A percentile compares a stretch with the other conserved stretches of the same genome.
phyloP scores from a whole-genome alignment of 2,797 vertebrate species.

The Pitangus sulphuratus region DNA sequence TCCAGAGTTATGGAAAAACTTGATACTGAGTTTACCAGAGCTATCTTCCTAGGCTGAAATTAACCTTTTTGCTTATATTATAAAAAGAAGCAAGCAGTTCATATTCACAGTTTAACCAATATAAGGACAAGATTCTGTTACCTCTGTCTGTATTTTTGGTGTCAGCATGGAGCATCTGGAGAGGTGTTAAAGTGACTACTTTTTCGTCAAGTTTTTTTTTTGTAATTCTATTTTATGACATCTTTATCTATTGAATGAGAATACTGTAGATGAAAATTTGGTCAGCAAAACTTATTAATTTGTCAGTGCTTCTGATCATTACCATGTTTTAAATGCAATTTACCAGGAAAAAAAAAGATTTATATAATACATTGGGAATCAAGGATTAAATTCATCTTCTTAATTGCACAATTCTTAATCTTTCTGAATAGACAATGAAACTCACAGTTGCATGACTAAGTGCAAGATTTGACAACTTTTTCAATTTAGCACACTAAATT shows the following conservation, averaged over 20 bases:
- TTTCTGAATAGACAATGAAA: constrained; percentile 65
- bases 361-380: constrained; percentile 31
- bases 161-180: neutral
- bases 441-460: constrained; percentile 61
- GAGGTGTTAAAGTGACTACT: neutral
- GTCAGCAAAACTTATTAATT: neutral
- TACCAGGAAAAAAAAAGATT: constrained; percentile 10
- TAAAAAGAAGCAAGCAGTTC: neutral
- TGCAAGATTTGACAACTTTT: constrained; percentile 62
- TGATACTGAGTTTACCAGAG: neutral
- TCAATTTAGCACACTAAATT: constrained; percentile 62
- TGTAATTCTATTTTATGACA: neutral
- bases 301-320: constrained; percentile 16
- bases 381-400: constrained; percentile 58
- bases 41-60: neutral
- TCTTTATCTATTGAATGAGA: neutral
- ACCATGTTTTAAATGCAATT: constrained; percentile 25
- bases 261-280: neutral
- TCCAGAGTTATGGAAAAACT: neutral
- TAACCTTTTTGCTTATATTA: neutral
- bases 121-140: neutral
- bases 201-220: neutral
- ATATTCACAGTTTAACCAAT: neutral
- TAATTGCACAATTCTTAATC: constrained; percentile 66
- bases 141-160: neutral